These are phyloP conservation scores for Polypedilum vanderplanki DNA, from an alignment of 1,140 invertebrate genomes.

Conservation along the genomic window DNA sequence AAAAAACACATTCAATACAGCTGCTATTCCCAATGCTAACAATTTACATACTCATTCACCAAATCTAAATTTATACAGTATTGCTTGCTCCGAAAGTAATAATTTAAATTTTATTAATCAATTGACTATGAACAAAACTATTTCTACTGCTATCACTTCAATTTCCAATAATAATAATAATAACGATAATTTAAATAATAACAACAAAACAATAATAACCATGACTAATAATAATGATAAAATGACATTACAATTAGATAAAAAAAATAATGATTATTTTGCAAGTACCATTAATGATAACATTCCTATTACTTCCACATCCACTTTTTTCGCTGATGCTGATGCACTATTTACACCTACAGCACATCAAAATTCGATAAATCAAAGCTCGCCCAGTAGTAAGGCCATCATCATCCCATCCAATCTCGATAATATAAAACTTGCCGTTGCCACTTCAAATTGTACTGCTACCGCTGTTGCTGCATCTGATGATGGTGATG, in stretches of 20 bases:
- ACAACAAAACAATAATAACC: not conserved
- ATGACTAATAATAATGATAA: not conserved
- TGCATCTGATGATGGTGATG: not conserved
- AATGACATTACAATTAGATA: too few species aligned
- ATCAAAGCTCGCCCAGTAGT: slow-evolving; percentile 24
- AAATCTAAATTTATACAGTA: slow-evolving; percentile 11
- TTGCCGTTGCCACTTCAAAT: not conserved
- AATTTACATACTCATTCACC: slow-evolving; percentile 21
- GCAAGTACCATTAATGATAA: not conserved
- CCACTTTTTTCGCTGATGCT: slow-evolving; percentile 27
- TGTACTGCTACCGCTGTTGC: not conserved
- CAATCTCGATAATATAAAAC: slow-evolving; percentile 6
- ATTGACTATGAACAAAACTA: not conserved
- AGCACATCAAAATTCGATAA: slow-evolving; percentile 27
- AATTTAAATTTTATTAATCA: slow-evolving; percentile 4
- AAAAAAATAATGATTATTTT: not conserved
- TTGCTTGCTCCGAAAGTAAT: not conserved
- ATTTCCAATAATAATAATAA: not conserved
- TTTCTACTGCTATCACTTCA: not conserved
- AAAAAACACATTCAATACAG: slow-evolving; percentile 21
- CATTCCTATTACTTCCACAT: not conserved
- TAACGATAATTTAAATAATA: slow-evolving; percentile 15
- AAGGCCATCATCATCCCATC: slow-evolving; percentile 21
- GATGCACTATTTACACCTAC: slow-evolving; percentile 25
- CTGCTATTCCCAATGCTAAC: slow-evolving; percentile 16